Evolutionary conservation across 1,140 invertebrate genomes (phyloP).

Genomic region (Bombyx mandarina): DNA sequence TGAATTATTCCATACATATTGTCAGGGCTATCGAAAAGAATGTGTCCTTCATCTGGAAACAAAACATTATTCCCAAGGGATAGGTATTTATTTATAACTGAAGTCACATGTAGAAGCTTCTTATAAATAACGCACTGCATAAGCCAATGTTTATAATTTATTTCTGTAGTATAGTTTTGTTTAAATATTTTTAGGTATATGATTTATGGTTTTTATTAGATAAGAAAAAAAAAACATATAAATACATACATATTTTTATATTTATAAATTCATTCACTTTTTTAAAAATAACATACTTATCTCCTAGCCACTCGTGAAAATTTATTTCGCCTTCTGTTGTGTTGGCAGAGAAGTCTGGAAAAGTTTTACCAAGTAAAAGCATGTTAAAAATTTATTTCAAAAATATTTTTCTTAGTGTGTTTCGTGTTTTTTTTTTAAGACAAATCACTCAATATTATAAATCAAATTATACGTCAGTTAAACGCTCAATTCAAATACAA

Average conservation of each 20-base stretch:
- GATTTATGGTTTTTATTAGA: not conserved
- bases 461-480: too few relatives aligned
- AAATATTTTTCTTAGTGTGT: too few relatives aligned
- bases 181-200: not conserved
- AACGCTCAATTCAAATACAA: too few relatives aligned
- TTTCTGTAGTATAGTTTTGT: not conserved
- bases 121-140: not conserved
- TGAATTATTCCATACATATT: too few relatives aligned
- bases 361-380: conserved; percentile 40
- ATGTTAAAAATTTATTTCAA: too few relatives aligned
- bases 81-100: too few relatives aligned
- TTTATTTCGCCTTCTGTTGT: conserved; percentile 49
- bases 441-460: too few relatives aligned
- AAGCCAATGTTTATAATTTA: not conserved
- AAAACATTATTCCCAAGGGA: too few relatives aligned
- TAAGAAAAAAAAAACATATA: not conserved
- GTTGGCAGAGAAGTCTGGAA: conserved; percentile 54
- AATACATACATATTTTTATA: not conserved
- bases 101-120: too few relatives aligned
- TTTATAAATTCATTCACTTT: not conserved
- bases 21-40: too few relatives aligned
- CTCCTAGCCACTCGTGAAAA: conserved; percentile 50
- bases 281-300: conserved; percentile 26
- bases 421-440: too few relatives aligned
- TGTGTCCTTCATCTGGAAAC: too few relatives aligned